These are phyloP conservation scores for Poecilia latipinna DNA, from an alignment of 2,113 vertebrate genomes.

Conservation along the genomic window DNA sequence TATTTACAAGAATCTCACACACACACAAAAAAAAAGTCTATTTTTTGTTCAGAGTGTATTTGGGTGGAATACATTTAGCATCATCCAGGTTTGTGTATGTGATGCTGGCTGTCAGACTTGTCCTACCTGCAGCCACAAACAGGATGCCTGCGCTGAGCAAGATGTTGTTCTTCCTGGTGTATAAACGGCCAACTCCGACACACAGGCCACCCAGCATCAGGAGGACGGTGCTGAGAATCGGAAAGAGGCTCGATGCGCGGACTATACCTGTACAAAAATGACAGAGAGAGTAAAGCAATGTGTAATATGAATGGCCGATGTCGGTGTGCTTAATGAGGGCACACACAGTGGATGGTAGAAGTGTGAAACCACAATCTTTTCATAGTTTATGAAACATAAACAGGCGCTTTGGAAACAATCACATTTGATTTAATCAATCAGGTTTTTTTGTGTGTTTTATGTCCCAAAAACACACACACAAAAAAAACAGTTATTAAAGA, in stretches of 20 bases:
- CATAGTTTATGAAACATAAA: too few relatives aligned
- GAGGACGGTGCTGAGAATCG: conserved; percentile 93
- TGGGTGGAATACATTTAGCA: background rate
- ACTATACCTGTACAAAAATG: conserved; percentile 85
- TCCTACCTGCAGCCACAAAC: conserved; percentile 93
- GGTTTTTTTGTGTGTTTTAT: too few relatives aligned
- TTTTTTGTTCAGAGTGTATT: background rate
- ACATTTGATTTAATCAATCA: too few relatives aligned
- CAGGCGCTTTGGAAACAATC: too few relatives aligned
- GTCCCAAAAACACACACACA: too few relatives aligned
- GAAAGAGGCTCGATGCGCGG: conserved; percentile 95
- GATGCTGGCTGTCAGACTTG: conserved; percentile 8
- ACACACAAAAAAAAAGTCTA: background rate
- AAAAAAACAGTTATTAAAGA: too few relatives aligned
- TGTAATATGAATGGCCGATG: background rate
- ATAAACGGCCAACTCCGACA: conserved; percentile 90
- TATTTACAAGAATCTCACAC: background rate
- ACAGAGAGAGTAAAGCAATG: background rate
- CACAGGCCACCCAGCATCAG: conserved; percentile 93
- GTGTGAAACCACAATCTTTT: background rate
- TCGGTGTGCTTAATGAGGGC: background rate
- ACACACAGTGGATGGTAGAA: background rate
- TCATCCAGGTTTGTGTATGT: conserved; percentile 10
- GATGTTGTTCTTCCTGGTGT: conserved; percentile 93
- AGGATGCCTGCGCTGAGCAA: conserved; percentile 95